Evolutionary conservation across 2,113 vertebrate genomes (phyloP).

Genomic region (Galemys pyrenaicus): DNA sequence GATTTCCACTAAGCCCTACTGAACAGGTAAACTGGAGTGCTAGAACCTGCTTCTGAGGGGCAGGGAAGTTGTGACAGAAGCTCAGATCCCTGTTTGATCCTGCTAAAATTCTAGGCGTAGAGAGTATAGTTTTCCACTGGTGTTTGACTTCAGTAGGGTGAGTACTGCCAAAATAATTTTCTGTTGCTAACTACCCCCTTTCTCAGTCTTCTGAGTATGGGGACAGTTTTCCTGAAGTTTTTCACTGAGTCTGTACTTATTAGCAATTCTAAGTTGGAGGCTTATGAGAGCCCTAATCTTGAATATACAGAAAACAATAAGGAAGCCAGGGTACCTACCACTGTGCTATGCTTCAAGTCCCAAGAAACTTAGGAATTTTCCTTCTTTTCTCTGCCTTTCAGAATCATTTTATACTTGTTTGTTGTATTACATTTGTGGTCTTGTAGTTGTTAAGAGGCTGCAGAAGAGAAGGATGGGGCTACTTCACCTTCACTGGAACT

Average conservation of each 20-base stretch:
- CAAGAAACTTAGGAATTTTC: neutral
- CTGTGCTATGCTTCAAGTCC: neutral
- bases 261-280: neutral
- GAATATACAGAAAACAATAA: neutral
- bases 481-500: neutral
- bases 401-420: neutral
- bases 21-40: fast-evolving
- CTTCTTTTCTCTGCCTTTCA: neutral
- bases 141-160: neutral
- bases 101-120: neutral
- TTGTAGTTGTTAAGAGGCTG: neutral
- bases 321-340: fast-evolving
- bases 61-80: too few species aligned
- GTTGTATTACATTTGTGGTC: fast-evolving
- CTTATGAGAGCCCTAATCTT: neutral
- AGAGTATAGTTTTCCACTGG: neutral
- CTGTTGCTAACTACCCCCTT: neutral
- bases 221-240: neutral
- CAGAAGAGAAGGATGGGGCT: neutral
- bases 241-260: neutral
- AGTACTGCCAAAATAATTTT: neutral
- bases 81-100: neutral
- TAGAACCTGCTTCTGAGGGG: fast-evolving
- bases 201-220: neutral
- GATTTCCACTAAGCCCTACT: neutral